phyloP scores from a whole-genome alignment of 2,113 vertebrate genomes.

The Peromyscus californicus region DNA sequence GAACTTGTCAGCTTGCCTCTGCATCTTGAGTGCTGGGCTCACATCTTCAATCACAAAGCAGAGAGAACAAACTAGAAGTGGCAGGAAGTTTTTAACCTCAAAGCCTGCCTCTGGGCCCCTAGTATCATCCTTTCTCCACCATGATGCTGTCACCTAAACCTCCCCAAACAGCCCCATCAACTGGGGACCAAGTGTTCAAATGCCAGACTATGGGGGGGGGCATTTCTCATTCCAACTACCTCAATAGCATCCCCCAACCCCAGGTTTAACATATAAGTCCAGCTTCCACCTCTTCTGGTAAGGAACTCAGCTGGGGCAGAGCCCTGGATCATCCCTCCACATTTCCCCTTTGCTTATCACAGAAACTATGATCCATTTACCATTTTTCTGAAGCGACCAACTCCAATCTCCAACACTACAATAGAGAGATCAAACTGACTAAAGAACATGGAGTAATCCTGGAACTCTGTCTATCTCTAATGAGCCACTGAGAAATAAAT shows the following conservation, averaged over 20 bases:
- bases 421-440: not conserved
- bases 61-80: not conserved
- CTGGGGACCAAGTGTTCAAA: not conserved
- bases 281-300: not conserved
- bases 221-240: not conserved
- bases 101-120: not conserved
- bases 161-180: not conserved
- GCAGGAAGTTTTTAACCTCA: not conserved
- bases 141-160: not conserved
- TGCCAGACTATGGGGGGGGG: not conserved
- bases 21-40: not conserved
- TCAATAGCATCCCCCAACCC: not conserved
- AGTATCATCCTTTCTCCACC: accelerated
- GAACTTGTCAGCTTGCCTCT: not conserved
- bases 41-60: not conserved
- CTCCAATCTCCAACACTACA: not conserved
- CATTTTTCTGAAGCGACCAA: slow-evolving; percentile 21
- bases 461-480: not conserved
- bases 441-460: not conserved
- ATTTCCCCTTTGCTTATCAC: not conserved
- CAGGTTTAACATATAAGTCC: not conserved
- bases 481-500: not conserved
- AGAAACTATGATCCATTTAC: not conserved
- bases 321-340: not conserved
- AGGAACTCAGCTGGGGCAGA: not conserved